These are phyloP conservation scores for Thunnus maccoyii DNA, from an alignment of 2,113 vertebrate species.

Conservation along the genomic window DNA sequence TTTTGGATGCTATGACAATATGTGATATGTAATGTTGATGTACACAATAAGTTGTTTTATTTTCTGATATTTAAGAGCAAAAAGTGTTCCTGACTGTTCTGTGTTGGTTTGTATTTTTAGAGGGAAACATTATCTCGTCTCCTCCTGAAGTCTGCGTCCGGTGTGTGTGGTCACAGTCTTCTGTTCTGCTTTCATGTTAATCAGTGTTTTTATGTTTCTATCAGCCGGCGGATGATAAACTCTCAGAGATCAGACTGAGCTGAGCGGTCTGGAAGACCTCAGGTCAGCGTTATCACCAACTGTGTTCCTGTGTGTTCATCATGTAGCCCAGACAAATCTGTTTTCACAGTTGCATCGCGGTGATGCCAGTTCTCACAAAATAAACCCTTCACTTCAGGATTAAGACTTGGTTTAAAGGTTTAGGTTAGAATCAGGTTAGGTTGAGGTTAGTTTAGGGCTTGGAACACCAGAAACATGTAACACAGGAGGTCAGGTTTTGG, in stretches of 20 bases:
- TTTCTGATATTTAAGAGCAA: background rate
- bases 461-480: no score
- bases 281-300: slow-evolving; percentile 9
- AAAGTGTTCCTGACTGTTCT: background rate
- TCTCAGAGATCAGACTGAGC: slow-evolving; percentile 5
- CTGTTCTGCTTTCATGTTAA: slow-evolving; percentile 32
- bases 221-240: background rate
- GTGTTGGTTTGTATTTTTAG: background rate
- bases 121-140: background rate
- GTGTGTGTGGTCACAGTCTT: background rate
- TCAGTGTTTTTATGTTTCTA: background rate
- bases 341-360: no score
- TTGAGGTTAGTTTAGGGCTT: no score
- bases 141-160: background rate
- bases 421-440: no score
- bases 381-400: no score
- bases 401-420: no score
- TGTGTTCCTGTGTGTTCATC: background rate
- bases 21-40: no score
- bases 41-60: background rate
- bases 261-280: slow-evolving; percentile 10
- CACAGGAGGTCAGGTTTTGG: no score
- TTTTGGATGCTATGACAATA: no score
- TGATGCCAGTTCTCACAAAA: no score
- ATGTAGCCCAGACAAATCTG: no score